phyloP scores from a whole-genome alignment of 2,797 vertebrate genomes.

The Intellagama lesueurii region DNA sequence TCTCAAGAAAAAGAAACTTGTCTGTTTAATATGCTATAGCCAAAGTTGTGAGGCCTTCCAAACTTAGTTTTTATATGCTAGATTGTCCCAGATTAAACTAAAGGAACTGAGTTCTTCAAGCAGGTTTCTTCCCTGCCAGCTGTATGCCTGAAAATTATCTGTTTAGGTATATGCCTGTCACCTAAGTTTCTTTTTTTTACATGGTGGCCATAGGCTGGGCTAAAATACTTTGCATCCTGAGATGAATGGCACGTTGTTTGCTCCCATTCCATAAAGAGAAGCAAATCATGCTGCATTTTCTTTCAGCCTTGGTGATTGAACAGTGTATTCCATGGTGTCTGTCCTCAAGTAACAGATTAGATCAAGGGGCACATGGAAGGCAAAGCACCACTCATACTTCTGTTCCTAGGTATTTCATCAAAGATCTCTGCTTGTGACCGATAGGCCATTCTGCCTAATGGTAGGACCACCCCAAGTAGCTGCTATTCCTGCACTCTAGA shows the following conservation, averaged over 20 bases:
- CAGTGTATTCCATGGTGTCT: no score
- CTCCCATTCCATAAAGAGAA: not conserved
- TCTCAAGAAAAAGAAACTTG: slow-evolving; percentile 45
- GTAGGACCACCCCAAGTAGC: no score
- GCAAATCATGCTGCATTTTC: not conserved
- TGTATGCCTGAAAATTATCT: not conserved
- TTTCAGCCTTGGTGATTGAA: not conserved
- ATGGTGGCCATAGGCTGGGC: not conserved
- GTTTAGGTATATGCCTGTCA: no score
- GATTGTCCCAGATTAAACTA: slow-evolving; percentile 34
- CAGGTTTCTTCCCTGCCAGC: not conserved
- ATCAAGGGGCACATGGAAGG: no score
- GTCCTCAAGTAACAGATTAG: no score
- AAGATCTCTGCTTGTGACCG: no score
- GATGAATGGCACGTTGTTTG: not conserved
- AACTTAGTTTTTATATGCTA: slow-evolving; percentile 44
- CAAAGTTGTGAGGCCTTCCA: slow-evolving; percentile 40
- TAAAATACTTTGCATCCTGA: not conserved
- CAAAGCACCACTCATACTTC: no score
- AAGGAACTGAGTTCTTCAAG: not conserved
- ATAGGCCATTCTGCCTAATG: no score
- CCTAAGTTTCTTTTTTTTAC: not conserved
- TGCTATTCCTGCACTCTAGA: no score
- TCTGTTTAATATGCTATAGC: slow-evolving; percentile 51
- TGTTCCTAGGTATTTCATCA: no score